phyloP scores from a whole-genome alignment of 2,113 vertebrate genomes.

The Beaufortia kweichowensis region DNA sequence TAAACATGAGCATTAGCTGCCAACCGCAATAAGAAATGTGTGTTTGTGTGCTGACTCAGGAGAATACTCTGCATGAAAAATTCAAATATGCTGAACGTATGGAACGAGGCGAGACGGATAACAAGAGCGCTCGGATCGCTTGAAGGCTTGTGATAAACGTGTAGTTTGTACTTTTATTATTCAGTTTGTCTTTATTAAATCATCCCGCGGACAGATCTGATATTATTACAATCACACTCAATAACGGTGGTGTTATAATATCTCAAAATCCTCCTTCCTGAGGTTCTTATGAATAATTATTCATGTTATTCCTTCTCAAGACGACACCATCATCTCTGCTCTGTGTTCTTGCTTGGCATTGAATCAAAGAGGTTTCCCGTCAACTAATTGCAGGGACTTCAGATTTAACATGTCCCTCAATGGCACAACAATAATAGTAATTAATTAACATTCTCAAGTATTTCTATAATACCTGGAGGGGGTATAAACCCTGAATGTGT shows the following conservation, averaged over 20 bases:
- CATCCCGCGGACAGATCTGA: not conserved
- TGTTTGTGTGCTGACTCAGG: not conserved
- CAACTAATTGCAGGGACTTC: too few relatives aligned
- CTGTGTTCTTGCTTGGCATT: too few relatives aligned
- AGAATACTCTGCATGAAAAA: not conserved
- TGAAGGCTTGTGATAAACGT: not conserved
- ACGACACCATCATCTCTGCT: too few relatives aligned
- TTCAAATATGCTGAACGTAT: conserved; percentile 1
- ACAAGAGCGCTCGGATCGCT: not conserved
- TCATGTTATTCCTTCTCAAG: too few relatives aligned
- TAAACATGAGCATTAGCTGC: not conserved
- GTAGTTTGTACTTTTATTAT: not conserved
- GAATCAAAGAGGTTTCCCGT: too few relatives aligned
- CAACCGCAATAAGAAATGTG: not conserved
- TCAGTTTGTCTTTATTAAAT: conserved; percentile 4
- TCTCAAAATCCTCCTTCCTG: too few relatives aligned
- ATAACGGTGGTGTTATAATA: not conserved
- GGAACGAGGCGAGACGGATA: not conserved
- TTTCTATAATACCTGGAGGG: too few relatives aligned
- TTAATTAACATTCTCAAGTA: too few relatives aligned
- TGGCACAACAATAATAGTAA: too few relatives aligned
- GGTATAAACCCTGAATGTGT: too few relatives aligned
- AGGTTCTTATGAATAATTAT: too few relatives aligned
- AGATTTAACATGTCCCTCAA: too few relatives aligned
- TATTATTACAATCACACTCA: not conserved